These are phyloP conservation scores for Liparis tanakae DNA, from an alignment of 2,797 vertebrate genomes.

Conservation along the genomic window DNA sequence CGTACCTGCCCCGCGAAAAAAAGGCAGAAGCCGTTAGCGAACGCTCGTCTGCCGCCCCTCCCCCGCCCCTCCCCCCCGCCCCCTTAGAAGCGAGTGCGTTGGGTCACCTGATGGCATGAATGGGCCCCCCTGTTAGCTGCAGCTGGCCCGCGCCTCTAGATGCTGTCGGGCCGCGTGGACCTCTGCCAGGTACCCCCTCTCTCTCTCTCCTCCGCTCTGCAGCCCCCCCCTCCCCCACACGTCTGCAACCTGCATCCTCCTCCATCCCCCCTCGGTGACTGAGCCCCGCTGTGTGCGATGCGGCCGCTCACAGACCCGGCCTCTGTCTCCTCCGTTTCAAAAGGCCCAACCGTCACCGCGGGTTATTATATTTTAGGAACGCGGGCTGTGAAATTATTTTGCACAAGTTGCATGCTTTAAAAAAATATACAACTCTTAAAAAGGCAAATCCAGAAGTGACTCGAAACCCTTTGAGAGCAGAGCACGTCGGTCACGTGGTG, in stretches of 20 bases:
- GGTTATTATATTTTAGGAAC: slow-evolving; percentile 61
- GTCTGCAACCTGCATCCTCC: slow-evolving; percentile 41
- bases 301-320: slow-evolving; percentile 61
- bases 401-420: not conserved
- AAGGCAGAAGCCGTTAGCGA: slow-evolving; percentile 39
- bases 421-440: not conserved
- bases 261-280: slow-evolving; percentile 57
- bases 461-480: not conserved
- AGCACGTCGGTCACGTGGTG: not conserved
- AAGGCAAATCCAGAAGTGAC: not conserved
- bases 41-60: slow-evolving; percentile 35
- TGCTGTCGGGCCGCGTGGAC: slow-evolving; percentile 63
- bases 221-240: slow-evolving; percentile 7
- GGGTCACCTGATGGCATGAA: slow-evolving; percentile 82
- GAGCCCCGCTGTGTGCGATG: slow-evolving; percentile 68
- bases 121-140: slow-evolving; percentile 78
- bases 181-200: slow-evolving; percentile 69
- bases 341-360: slow-evolving; percentile 58
- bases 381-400: slow-evolving; percentile 67
- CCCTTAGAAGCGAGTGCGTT: slow-evolving; percentile 34
- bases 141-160: slow-evolving; percentile 70
- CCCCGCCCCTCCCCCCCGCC: not conserved
- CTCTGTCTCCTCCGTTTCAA: slow-evolving; percentile 62
- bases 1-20: slow-evolving; percentile 61
- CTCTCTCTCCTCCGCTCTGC: slow-evolving; percentile 42